Evolutionary conservation across 2,113 vertebrate species (phyloP).

Genomic region (Malurus elegans): DNA sequence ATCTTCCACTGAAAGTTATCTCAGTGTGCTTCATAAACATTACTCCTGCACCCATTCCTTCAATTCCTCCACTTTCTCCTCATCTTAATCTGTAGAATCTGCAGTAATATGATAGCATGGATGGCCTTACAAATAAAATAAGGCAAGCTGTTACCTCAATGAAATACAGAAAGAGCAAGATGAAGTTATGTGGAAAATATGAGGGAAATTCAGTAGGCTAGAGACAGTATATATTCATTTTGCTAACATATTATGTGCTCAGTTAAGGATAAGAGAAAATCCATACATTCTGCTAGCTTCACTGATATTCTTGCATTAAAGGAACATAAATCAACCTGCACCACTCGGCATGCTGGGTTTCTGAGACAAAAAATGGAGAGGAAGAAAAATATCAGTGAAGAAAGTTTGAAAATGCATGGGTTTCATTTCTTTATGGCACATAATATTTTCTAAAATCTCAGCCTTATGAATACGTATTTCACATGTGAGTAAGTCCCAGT

Average conservation of each 20-base stretch:
- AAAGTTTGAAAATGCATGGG: background rate
- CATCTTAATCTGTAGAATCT: background rate
- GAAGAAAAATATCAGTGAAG: background rate
- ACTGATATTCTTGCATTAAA: conserved; percentile 20
- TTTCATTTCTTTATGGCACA: background rate
- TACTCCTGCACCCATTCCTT: background rate
- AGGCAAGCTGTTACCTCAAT: background rate
- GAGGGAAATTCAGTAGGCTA: background rate
- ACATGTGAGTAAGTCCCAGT: background rate
- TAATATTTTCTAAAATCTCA: background rate
- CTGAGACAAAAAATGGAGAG: background rate
- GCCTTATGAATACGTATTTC: background rate
- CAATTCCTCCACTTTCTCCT: conserved; percentile 1
- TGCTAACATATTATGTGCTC: conserved; percentile 19
- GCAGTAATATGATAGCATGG: background rate
- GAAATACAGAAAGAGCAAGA: background rate
- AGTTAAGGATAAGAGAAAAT: conserved; percentile 51
- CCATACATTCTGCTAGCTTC: background rate
- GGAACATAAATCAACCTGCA: background rate
- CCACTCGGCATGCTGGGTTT: background rate
- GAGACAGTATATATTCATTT: background rate
- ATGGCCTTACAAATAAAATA: conserved; percentile 4
- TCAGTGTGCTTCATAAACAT: background rate
- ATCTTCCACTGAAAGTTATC: background rate
- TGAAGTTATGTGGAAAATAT: conserved; percentile 21